Percentiles rank a stretch among this genome's conserved stretches.
Evolutionary conservation across 2,797 vertebrate genomes (phyloP).

Genomic region (Carapus acus): DNA sequence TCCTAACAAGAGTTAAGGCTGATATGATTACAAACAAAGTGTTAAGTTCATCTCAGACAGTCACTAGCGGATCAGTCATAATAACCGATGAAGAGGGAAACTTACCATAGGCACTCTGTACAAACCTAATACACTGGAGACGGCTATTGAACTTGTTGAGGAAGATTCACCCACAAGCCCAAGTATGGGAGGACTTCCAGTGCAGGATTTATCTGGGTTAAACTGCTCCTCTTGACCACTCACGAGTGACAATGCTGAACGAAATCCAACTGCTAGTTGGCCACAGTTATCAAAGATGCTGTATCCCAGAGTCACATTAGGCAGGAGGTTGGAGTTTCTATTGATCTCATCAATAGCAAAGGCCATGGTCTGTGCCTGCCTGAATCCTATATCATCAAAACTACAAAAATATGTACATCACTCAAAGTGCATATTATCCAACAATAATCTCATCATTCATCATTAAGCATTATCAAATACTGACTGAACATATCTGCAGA

Average conservation of each 20-base stretch:
- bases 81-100: background rate
- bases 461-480: too few species aligned
- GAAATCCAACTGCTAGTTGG: slow-evolving; percentile 43
- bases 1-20: too few species aligned
- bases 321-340: slow-evolving; percentile 44
- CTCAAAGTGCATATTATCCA: too few species aligned
- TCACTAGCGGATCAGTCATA: too few species aligned
- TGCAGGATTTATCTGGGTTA: too few species aligned
- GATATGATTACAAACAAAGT: too few species aligned
- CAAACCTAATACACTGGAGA: slow-evolving; percentile 7
- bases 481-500: too few species aligned
- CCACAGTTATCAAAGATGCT: slow-evolving; percentile 55
- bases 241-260: slow-evolving; percentile 8
- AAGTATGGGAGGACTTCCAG: too few species aligned
- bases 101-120: slow-evolving; percentile 15
- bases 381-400: slow-evolving; percentile 54
- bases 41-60: too few species aligned
- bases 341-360: slow-evolving; percentile 68
- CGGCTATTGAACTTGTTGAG: slow-evolving; percentile 9
- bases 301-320: slow-evolving; percentile 52
- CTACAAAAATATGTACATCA: too few species aligned
- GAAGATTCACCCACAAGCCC: slow-evolving; percentile 23
- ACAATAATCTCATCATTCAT: too few species aligned
- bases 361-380: slow-evolving; percentile 61
- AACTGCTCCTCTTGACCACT: too few species aligned